Evolutionary conservation across 1,140 invertebrate species (phyloP).

Genomic region (Eurytemora carolleeae): DNA sequence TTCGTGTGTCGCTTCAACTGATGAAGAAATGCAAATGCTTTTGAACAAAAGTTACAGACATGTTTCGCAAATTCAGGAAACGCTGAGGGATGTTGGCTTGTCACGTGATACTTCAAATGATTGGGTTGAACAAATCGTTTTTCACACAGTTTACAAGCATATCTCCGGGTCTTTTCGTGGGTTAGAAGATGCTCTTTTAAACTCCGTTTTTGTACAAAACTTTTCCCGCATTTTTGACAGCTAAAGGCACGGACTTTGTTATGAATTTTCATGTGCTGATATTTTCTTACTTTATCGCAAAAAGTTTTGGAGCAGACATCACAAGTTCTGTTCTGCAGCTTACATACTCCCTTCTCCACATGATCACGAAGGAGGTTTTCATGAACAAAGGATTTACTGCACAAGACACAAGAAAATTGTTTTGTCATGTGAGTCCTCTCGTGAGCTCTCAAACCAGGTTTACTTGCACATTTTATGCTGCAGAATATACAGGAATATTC

Average conservation of each 20-base stretch:
- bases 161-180: background rate
- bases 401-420: background rate
- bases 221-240: background rate
- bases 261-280: background rate
- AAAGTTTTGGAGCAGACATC: background rate
- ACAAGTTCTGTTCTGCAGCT: background rate
- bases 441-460: background rate
- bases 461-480: background rate
- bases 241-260: background rate
- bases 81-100: background rate
- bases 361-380: background rate
- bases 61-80: too few relatives aligned
- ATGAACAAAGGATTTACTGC: background rate
- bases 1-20: too few relatives aligned
- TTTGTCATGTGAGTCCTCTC: background rate
- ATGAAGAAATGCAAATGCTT: too few relatives aligned
- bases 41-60: too few relatives aligned
- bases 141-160: background rate
- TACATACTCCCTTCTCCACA: background rate
- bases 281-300: background rate
- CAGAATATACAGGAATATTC: too few relatives aligned
- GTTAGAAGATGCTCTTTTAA: background rate
- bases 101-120: background rate
- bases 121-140: background rate
- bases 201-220: background rate